phyloP scores from a whole-genome alignment of 2,797 vertebrate genomes.

The Columba guinea region DNA sequence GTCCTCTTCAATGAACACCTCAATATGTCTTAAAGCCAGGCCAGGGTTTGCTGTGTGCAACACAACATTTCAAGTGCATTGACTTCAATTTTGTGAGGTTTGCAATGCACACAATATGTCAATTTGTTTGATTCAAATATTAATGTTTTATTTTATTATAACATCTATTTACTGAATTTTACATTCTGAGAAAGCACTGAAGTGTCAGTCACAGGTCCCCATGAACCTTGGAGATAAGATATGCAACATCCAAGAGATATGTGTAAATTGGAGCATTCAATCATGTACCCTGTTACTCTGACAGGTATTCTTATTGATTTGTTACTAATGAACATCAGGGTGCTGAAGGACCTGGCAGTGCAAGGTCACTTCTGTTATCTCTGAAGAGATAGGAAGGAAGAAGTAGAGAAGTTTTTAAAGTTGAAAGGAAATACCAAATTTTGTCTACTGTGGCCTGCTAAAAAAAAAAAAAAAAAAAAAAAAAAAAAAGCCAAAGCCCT shows the following conservation, averaged over 20 bases:
- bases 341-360: neutral
- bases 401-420: neutral
- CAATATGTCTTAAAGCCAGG: neutral
- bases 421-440: neutral
- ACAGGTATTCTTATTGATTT: neutral
- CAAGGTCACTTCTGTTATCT: neutral
- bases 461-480: neutral
- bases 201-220: neutral
- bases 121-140: neutral
- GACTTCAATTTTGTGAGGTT: neutral
- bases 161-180: neutral
- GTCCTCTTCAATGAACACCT: neutral
- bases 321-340: neutral
- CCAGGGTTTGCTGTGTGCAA: neutral
- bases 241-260: neutral
- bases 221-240: neutral
- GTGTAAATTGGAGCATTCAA: neutral
- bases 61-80: neutral
- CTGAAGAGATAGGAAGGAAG: neutral
- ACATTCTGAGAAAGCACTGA: neutral
- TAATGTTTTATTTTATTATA: neutral
- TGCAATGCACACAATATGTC: neutral
- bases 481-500: accelerated
- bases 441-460: neutral
- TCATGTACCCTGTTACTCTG: neutral